Percentiles rank a stretch among this genome's conserved stretches.
These are phyloP conservation scores for Cyprinella venusta DNA, from an alignment of 2,797 vertebrate species.

Conservation along the genomic window DNA sequence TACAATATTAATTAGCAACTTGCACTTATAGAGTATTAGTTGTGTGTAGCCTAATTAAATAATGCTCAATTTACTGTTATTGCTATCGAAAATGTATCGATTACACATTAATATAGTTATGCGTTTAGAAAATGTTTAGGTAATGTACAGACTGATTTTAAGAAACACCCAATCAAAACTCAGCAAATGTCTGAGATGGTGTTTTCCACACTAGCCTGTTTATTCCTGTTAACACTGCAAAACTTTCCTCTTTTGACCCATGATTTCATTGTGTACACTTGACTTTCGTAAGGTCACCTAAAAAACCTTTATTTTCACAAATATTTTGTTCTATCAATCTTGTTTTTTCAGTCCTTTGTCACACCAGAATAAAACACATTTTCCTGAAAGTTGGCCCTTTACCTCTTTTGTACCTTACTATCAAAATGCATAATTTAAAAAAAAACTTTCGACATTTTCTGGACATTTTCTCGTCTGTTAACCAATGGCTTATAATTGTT, in stretches of 20 bases:
- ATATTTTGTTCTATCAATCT: not conserved
- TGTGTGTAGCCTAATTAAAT: not conserved
- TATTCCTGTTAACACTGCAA: not conserved
- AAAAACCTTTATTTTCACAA: not conserved
- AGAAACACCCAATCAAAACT: not conserved
- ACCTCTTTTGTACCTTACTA: not conserved
- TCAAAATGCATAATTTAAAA: not conserved
- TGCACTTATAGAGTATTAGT: not conserved
- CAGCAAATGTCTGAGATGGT: not conserved
- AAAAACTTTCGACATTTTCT: not conserved
- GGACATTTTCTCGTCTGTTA: not conserved
- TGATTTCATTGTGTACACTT: not conserved
- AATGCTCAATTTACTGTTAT: not conserved
- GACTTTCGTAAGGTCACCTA: not conserved
- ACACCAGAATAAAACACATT: not conserved
- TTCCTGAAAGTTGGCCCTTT: not conserved
- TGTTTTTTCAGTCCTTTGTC: not conserved
- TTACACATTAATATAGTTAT: not conserved
- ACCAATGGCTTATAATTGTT: not conserved
- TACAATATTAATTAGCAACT: not conserved
- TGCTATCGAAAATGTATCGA: not conserved
- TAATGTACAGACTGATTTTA: no score
- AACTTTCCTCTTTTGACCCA: not conserved
- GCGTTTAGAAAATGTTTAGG: not conserved
- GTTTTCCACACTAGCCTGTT: not conserved